Base-by-base conservation (phyloP, 1,140 invertebrate species). In the Pissodes strobi region DNA sequence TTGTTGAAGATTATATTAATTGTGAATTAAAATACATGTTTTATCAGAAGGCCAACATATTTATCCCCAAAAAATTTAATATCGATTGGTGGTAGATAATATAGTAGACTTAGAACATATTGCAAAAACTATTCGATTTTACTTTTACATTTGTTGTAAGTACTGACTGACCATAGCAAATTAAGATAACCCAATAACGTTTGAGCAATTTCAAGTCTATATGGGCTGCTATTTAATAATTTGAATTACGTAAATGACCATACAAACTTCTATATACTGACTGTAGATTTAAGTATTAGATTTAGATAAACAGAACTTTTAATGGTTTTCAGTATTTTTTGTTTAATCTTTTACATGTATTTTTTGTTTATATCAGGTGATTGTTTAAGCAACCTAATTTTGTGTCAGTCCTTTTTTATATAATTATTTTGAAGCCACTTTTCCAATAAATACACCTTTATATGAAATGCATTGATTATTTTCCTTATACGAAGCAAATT, bases 241-340 rank as follows among this genome's bases (percentile, higher is more conserved):
- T 19, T 45, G 12, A 45, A 2, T 18, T 45, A 45, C 15, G 18
- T 21, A 18, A 45, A 9, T 21, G 19, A 21, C 41, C 19, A 39
- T 39, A 45, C 41, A 45, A 45, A 10, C 10, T 17, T 39, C 43
- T 46, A 22, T 46, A 12, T 19, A 19, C 8, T 46, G 43, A 39
- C 30, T 39, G 9, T 37, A 22, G 51, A 19, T 12, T 38, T 38
- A 21, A 38, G 48, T 5, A 13, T 38, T 55, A 38, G 30, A 21
- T 21, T 55, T 55, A 55, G 25, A 27, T 9, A 27, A 3, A 27
- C 25, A 27, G 25, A 27, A 27, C 48, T 48, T 46, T 57, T 4
- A 46, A 48, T 10, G 55, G 27, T 55, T 55, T 55, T n/a, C 51
- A 55, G 51, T 55, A 55, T 55, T 55, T 22, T 55, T 22, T 38